Conservation (phyloP, 2,888 invertebrate genomes). For the Philereme vetulata region DNA sequence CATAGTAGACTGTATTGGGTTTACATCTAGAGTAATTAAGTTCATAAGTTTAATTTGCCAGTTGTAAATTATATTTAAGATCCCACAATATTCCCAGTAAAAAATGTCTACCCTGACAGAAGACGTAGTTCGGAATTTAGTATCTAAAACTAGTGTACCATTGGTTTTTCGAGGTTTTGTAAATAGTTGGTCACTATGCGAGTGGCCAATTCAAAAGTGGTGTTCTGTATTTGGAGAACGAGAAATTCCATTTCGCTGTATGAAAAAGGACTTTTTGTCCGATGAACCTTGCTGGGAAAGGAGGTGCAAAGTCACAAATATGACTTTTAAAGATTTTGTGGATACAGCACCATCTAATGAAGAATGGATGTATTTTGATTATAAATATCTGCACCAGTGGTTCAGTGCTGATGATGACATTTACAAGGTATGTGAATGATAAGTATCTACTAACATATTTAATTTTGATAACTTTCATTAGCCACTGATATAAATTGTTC, state of each 20-base stretch:
- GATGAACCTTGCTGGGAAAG: constrained; percentile 92
- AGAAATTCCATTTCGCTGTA: constrained; percentile 83
- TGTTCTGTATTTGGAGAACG: constrained; percentile 79
- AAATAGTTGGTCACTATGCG: constrained; percentile 82
- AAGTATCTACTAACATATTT: no score
- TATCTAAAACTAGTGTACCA: constrained; percentile 65
- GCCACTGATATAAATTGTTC: no score
- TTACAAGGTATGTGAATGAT: constrained; percentile 70
- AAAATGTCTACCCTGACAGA: constrained; percentile 58
- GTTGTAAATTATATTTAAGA: no score
- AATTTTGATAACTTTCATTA: no score
- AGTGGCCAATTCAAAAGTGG: constrained; percentile 86
- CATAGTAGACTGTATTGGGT: no score
- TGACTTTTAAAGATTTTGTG: constrained; percentile 87
- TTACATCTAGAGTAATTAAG: no score
- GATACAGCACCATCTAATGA: constrained; percentile 59
- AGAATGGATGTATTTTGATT: constrained; percentile 93
- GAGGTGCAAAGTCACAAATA: constrained; percentile 81
- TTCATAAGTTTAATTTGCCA: no score
- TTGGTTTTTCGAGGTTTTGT: constrained; percentile 81
- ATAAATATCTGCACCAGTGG: constrained; percentile 90
- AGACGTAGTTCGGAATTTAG: constrained; percentile 55
- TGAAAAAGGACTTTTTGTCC: constrained; percentile 63
- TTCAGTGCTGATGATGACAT: constrained; percentile 83
- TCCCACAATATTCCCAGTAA: background rate